Evolutionary conservation across 2,797 vertebrate genomes (phyloP), one percentile per base, ranked within the genome.

Genomic region (Enteromius treurensis): DNA sequence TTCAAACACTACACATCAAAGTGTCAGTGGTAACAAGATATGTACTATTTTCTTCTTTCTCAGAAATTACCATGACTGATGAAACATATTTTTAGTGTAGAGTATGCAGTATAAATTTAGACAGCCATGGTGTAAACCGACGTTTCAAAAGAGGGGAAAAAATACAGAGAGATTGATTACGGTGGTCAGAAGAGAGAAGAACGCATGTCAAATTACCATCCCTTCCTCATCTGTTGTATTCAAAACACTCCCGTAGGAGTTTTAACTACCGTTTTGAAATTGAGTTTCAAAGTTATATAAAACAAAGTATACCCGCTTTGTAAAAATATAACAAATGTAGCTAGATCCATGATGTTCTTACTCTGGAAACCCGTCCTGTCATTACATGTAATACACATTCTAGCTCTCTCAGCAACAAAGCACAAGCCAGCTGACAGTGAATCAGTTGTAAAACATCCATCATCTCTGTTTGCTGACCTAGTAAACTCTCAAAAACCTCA

Each of bases 361-460:
- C 17, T 34, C 29, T 37, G 32, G 14, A 37, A 65, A 37, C 21
- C 51, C 11, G 21, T 75, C 32, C 51, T 75, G 32, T 23, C 32
- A 37, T 37, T 55, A 15, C 32, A 75, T 75, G 49, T 74, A 10
- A 32, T 37, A 11, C 29, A 23, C 55, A 49, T 49, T 9, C 51
- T 14, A 47, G 49, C 74, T 42, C n/a, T 42, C n/a, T 45, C 15
- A 64, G 55, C 37, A 64, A 64, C 55, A 29, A 77, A 60, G 21
- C 53, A 58, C 19, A 55, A 75, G 13, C n/a, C 13, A 1, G 32
- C 23, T 21, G n/a, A 58, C 4, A 40, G 65, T 26, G 60, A 77
- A 77, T 77, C 40, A 34, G 8, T 32, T 77, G 37, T 62, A 42
- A 62, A 77, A 45, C 15, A 77, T 60, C n/a, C 37, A 40, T 62